phyloP scores from a whole-genome alignment of 2,888 invertebrate species.

The Abrostola triplasia region DNA sequence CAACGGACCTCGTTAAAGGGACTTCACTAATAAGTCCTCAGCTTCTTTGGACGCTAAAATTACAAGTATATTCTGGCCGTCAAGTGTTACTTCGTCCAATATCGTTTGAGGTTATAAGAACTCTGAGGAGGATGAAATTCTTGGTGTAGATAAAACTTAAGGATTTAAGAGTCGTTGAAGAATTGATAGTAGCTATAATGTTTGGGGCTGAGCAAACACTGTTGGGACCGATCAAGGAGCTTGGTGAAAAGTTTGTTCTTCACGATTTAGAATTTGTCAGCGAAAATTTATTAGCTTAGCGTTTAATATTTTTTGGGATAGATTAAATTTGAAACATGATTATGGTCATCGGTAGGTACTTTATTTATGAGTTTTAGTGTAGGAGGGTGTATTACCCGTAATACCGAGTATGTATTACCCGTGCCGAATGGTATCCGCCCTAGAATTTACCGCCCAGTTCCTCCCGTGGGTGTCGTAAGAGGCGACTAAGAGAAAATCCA shows the following conservation, averaged over 20 bases:
- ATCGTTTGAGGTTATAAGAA: constrained; percentile 32
- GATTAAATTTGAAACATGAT: no score
- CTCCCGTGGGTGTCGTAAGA: no score
- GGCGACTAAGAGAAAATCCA: no score
- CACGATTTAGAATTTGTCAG: no score
- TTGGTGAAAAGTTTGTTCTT: neutral
- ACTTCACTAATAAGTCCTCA: constrained; percentile 18
- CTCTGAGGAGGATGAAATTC: neutral
- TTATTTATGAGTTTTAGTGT: no score
- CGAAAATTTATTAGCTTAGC: no score
- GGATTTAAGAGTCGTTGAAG: constrained; percentile 1
- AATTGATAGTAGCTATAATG: neutral
- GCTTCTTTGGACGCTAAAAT: constrained; percentile 28
- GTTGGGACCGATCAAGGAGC: neutral
- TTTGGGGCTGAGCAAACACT: constrained; percentile 3
- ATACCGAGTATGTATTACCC: no score
- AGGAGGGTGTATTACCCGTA: no score
- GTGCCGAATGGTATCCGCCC: no score
- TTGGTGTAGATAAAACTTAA: neutral
- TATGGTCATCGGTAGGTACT: no score
- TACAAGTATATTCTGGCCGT: constrained; percentile 29
- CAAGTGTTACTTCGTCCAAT: constrained; percentile 9
- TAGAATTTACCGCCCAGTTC: no score
- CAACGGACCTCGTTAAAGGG: constrained; percentile 10
- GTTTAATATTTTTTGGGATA: no score